Evolutionary conservation across 1,140 invertebrate species (phyloP), one percentile per base, ranked within the genome.

Genomic region (Drosophila pseudoobscura): DNA sequence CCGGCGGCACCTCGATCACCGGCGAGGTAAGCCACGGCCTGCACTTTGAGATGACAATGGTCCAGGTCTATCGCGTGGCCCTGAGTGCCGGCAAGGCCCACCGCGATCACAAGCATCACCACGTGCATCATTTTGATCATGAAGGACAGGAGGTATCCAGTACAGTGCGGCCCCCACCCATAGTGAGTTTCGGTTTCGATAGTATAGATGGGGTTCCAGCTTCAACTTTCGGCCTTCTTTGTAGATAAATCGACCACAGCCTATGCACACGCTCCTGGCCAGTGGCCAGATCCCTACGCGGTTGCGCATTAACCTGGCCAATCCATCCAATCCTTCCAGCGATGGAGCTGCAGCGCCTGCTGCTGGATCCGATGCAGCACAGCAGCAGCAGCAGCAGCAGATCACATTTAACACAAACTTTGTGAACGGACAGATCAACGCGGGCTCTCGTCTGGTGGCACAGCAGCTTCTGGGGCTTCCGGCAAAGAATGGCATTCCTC

Each of bases 31-130:
- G 94, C 57, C 93, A 94, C 6, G 95, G 95, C 22, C 92, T 96
- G 44, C 91, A 96, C 20, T 96, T 96, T 9, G 96, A 97, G 92
- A 87, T 96, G 45, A 96, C 96, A 0, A 94, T 96, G 93, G 83
- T 97, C 0, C 95, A 96, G 84, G 89, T 97, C 1, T 96, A 96
- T 89, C 94, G 93, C 39, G 95, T 96, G 0, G 96, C 96, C 0
- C 89, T 97, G 41, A 95, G 95, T 1, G 96, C 96, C 1, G 96
- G 96, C 0, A 96, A 96, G 91, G 96, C 96, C 0, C 96, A 96
- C 87, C 95, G 94, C 55, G 95, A 96, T 80, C 96, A 96, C 91
- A 96, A 96, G 80, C 96, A 96, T 75, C 96, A 96, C 80, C 96
- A 96, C 80, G 96, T 93, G 0, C 95, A 96, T 79, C 94, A 95